Percentiles rank a stretch among this genome's conserved stretches.
These are phyloP conservation scores for sheep (Ovis aries) DNA, from an alignment of 2,113 vertebrate genomes.

Conservation along the genomic window ARS-UI_Ramb_v3.0 NC_056057.1:70524001-70524500, in stretches of 20 bases:
- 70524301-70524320: not conserved
- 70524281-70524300: not conserved
- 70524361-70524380: not conserved
- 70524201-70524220: not conserved
- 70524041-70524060: not conserved
- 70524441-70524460: slow-evolving; percentile 54
- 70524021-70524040: slow-evolving; percentile 25
- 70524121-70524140: not conserved
- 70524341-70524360: not conserved
- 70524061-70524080: not conserved
- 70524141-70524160: not conserved
- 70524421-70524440: slow-evolving; percentile 28
- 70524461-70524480: not conserved
- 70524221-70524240: not conserved
- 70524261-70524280: not conserved
- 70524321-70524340: not conserved
- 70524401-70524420: slow-evolving; percentile 36
- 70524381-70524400: not conserved
- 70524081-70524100: not conserved
- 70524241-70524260: not conserved
- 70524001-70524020: slow-evolving; percentile 45
- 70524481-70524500: slow-evolving; percentile 44
- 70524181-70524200: not conserved
- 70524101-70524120: not conserved
- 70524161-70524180: not conserved